Base-by-base conservation (phyloP, 2,797 vertebrate genomes). In the Sciurus carolinensis region DNA sequence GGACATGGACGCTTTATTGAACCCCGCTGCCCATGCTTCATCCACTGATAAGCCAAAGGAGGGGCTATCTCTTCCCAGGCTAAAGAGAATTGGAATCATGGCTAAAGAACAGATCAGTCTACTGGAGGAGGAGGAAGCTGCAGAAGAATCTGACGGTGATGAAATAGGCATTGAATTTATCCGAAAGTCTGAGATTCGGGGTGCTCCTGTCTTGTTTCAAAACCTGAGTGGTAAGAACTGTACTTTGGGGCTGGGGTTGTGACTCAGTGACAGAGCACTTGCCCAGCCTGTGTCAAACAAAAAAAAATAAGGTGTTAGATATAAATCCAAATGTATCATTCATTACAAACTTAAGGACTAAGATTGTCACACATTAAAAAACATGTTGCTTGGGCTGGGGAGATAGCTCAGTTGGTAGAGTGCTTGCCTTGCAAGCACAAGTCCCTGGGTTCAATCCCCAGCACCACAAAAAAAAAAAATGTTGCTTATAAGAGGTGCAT, bases 1-100 rank as follows among this genome's bases (percentile, higher is more conserved):
- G 87, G 98, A 98, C 91, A 97, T 98, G 98, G 97, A 98, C 17
- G 97, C 97, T n/a, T 52, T 98, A 73, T 44, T 98, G 85, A 98
- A 98, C 88, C 97, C 98, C 39, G 26, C 89, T 73, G 96, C 98
- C 83, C 94, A 91, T 66, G 50, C 90, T 33, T 44, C 97, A 42
- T 62, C 96, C 50, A 33, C 87, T 14, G 88, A 94, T 64, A 97
- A 95, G 52, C 66, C 95, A 79, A 95, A 94, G 76, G 94, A 76
- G 24, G 13, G 64, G 39, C 4, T 77, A 3, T 75, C 93, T 76
- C 86, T 97, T 36, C 97, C 95, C 44, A 95, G 83, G 88, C 79
- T 95, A 10, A 97, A 95, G 57, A 92, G 90, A 66, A 59, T 59
- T 36, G 66, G 66, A 14, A 5, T 76, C n/a, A 26, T 36, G 50